Conservation (phyloP, 2,888 invertebrate genomes). For the Xestoiulus laeticollis region DNA sequence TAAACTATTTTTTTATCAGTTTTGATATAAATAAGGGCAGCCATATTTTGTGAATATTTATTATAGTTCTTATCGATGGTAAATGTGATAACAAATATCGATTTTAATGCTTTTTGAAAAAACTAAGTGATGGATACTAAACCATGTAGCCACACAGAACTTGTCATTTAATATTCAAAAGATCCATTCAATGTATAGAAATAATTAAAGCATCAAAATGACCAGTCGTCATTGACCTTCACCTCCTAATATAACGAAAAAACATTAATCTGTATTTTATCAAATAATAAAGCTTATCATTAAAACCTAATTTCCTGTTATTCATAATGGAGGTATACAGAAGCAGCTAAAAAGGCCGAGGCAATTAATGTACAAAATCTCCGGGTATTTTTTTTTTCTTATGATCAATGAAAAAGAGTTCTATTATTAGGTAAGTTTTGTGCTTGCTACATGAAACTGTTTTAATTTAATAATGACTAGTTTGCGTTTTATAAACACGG, state of each 20-base stretch:
- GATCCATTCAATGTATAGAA: neutral
- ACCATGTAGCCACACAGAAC: too few relatives aligned
- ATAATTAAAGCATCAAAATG: neutral
- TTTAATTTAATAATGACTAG: constrained; percentile 41
- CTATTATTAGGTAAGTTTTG: constrained; percentile 1
- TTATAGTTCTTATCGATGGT: too few relatives aligned
- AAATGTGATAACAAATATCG: too few relatives aligned
- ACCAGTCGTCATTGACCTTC: neutral
- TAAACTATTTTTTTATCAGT: too few relatives aligned
- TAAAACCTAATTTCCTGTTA: constrained; percentile 18
- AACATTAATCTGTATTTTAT: neutral
- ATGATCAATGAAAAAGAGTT: neutral
- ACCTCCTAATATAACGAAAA: neutral
- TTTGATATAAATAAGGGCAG: too few relatives aligned
- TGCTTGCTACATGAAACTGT: constrained; percentile 9
- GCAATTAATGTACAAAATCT: constrained; percentile 27
- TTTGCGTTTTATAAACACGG: constrained; percentile 39
- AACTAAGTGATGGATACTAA: too few relatives aligned
- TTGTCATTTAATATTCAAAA: neutral
- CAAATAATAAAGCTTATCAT: constrained; percentile 15
- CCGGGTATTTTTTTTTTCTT: neutral
- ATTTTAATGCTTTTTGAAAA: too few relatives aligned
- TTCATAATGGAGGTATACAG: neutral
- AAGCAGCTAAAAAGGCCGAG: neutral
- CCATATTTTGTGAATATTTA: too few relatives aligned